A percentile compares a stretch with the other conserved stretches of the same genome.
These are phyloP conservation scores for Hemicordylus capensis DNA, from an alignment of 2,113 vertebrate genomes.

Conservation along the genomic window DNA sequence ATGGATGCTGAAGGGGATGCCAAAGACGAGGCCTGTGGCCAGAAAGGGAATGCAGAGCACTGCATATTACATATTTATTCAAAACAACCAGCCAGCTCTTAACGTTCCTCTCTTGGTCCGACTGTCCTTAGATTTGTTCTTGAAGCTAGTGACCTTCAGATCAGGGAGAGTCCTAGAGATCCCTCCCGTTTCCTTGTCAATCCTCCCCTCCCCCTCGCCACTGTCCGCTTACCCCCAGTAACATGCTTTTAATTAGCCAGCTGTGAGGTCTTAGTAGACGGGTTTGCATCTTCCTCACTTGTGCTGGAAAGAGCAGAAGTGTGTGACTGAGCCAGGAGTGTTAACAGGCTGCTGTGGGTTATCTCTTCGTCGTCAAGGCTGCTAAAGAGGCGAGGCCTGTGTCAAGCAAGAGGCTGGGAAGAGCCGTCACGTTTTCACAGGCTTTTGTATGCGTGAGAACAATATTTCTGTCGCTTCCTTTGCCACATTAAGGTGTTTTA, in stretches of 20 bases:
- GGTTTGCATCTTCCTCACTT: slow-evolving; percentile 21
- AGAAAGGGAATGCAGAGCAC: not conserved
- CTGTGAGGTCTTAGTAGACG: slow-evolving; percentile 11
- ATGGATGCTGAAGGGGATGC: not conserved
- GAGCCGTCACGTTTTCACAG: slow-evolving; percentile 20
- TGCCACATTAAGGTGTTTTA: slow-evolving; percentile 4
- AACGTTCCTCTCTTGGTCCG: not conserved
- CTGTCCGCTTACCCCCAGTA: not conserved
- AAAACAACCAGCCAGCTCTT: not conserved
- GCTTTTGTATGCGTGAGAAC: not conserved
- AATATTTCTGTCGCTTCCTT: slow-evolving; percentile 22
- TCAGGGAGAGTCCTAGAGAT: not conserved
- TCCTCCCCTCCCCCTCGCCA: not conserved
- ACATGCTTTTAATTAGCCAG: slow-evolving; percentile 2
- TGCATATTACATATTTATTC: not conserved
- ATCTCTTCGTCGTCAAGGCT: slow-evolving; percentile 19
- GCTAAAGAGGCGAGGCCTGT: slow-evolving; percentile 14
- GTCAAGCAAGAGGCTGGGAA: not conserved
- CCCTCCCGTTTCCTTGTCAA: not conserved
- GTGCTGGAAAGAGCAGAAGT: not conserved
- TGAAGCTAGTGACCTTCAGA: not conserved
- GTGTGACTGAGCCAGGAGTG: slow-evolving; percentile 5
- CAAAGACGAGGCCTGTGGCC: too few relatives aligned
- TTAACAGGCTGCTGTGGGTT: slow-evolving; percentile 12
- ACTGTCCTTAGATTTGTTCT: not conserved